phyloP scores from a whole-genome alignment of 2,888 invertebrate genomes.

The Phortica okadai region DNA sequence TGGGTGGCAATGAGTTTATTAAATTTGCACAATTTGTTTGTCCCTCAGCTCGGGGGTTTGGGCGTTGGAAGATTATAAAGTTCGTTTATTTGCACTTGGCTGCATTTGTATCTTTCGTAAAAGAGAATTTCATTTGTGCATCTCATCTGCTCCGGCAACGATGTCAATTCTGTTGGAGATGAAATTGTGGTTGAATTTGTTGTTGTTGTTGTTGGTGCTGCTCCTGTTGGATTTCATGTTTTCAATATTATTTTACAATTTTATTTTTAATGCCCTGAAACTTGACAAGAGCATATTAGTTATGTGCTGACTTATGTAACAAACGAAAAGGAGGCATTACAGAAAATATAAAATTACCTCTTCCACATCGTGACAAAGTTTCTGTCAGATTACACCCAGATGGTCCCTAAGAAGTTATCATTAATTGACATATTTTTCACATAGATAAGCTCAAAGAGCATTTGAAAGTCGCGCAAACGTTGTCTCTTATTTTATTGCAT shows the following conservation, averaged over 20 bases:
- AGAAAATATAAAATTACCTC: no score
- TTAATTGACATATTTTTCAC: no score
- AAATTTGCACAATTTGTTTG: constrained; percentile 5
- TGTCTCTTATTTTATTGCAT: not conserved
- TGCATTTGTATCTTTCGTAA: not conserved
- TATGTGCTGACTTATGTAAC: no score
- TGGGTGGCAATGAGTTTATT: not conserved
- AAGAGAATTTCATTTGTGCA: not conserved
- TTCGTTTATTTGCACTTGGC: not conserved
- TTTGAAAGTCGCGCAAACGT: no score
- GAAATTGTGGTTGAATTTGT: not conserved
- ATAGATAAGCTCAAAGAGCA: no score
- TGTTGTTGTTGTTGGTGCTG: not conserved
- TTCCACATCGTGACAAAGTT: no score
- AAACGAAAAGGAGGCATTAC: no score
- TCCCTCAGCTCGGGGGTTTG: not conserved
- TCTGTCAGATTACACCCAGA: no score
- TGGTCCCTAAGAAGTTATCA: no score
- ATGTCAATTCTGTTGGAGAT: no score
- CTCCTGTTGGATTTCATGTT: not conserved
- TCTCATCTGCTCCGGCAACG: no score
- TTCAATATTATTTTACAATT: not conserved
- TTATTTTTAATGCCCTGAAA: not conserved
- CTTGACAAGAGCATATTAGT: not conserved
- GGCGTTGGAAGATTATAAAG: not conserved